Evolutionary conservation across 2,113 vertebrate genomes (phyloP), one percentile per base, ranked within the genome.

Genomic region (Crotalus helleri): DNA sequence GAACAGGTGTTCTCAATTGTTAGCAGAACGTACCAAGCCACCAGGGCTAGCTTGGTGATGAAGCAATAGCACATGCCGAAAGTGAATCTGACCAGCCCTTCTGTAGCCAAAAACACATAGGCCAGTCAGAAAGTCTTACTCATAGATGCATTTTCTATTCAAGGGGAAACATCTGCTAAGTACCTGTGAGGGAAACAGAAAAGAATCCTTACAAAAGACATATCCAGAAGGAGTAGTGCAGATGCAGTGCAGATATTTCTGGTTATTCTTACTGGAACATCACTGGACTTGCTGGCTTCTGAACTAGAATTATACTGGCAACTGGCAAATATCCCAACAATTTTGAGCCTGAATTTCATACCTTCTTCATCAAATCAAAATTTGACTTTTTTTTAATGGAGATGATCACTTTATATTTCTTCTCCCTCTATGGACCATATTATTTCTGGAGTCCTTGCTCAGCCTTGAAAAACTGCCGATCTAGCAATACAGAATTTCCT

Each of bases 1-100:
- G 96, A 93, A 44, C 19, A 19, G 49, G 81, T 90, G 91, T 74
- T 92, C 89, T 88, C 89, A 0, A 4, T 93, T 85, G 91, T 92
- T 94, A 95, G 93, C 92, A 94, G 29, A 91, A 96, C 85, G 92
- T 93, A 55, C 94, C 93, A 89, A 64, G 94, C 92, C 92, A 96
- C 91, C 92, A 95, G 51, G 94, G 90, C 39, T 81, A 26, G 3
- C 0, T 39, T 26, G 5, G 89, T 81, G 93, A 81, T 1, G 0
- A 94, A 93, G 93, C 64, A 88, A 89, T 87, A 74, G 92, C 12
- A 90, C 89, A 87, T 0, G 39, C 0, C 8, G 10, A 88, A 9
- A 0, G 53, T 90, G 26, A 1, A 88, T 85, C 57, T 26, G 1
- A 8, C 3, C 96, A 95, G 96, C 55, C 12, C 95, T 88, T 58